Conservation (phyloP, 2,797 vertebrate species). For the Corythornis leucogaster region DNA sequence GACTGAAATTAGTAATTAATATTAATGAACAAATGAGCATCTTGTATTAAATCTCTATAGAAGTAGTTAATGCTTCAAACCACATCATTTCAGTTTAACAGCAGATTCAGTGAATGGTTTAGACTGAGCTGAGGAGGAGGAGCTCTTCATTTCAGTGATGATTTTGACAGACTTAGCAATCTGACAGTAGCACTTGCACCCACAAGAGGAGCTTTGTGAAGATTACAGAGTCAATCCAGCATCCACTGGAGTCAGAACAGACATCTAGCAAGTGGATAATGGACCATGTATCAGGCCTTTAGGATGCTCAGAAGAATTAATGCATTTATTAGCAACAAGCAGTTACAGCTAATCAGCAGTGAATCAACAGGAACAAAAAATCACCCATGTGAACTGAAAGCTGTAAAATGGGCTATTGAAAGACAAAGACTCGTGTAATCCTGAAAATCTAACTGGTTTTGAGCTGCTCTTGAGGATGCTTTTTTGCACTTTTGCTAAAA, state of each 20-base stretch:
- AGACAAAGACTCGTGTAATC: background rate
- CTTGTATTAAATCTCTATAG: background rate
- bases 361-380: background rate
- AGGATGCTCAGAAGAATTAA: background rate
- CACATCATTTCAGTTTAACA: background rate
- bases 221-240: background rate
- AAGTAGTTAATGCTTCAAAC: background rate
- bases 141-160: background rate
- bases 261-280: background rate
- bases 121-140: background rate
- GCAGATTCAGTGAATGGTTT: background rate
- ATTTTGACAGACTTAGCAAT: background rate
- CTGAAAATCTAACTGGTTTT: background rate
- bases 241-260: background rate
- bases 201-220: background rate
- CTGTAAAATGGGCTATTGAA: background rate
- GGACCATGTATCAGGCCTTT: rapidly evolving
- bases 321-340: background rate
- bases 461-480: background rate
- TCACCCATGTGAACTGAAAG: background rate
- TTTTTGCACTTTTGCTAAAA: background rate
- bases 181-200: background rate
- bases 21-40: background rate
- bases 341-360: background rate
- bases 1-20: background rate